phyloP scores from a whole-genome alignment of 2,113 vertebrate genomes.

The Neodon shergylaensis region DNA sequence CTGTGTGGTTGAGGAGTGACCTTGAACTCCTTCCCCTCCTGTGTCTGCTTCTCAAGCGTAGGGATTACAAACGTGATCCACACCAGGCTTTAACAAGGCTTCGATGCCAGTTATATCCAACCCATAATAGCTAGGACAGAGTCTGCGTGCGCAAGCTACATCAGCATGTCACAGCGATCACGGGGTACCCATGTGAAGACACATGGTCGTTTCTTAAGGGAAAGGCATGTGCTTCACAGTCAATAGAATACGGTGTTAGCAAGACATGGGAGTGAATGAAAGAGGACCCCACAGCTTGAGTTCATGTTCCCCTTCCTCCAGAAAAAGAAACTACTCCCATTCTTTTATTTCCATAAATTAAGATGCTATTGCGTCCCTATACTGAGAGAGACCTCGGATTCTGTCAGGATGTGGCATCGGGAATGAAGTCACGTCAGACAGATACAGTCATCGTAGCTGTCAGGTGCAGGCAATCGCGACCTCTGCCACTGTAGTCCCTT shows the following conservation, averaged over 20 bases:
- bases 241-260: rapidly evolving
- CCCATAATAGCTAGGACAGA: background rate
- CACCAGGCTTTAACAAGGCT: background rate
- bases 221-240: background rate
- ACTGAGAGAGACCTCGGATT: background rate
- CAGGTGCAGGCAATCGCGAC: background rate
- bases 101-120: background rate
- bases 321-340: background rate
- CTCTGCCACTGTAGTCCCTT: background rate
- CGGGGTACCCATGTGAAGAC: background rate
- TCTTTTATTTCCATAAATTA: background rate
- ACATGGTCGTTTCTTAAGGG: background rate
- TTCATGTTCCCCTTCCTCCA: background rate
- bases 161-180: rapidly evolving
- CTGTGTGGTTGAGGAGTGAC: background rate
- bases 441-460: background rate
- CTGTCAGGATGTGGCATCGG: background rate
- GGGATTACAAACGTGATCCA: background rate
- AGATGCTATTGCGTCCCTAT: background rate
- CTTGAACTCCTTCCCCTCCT: background rate
- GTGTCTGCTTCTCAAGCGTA: background rate
- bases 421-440: conserved; percentile 28
- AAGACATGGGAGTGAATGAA: background rate
- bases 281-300: background rate
- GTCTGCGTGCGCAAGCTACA: rapidly evolving